These are phyloP conservation scores for Pseudomugil tenellus DNA, from an alignment of 2,797 vertebrate genomes.

Conservation along the genomic window DNA sequence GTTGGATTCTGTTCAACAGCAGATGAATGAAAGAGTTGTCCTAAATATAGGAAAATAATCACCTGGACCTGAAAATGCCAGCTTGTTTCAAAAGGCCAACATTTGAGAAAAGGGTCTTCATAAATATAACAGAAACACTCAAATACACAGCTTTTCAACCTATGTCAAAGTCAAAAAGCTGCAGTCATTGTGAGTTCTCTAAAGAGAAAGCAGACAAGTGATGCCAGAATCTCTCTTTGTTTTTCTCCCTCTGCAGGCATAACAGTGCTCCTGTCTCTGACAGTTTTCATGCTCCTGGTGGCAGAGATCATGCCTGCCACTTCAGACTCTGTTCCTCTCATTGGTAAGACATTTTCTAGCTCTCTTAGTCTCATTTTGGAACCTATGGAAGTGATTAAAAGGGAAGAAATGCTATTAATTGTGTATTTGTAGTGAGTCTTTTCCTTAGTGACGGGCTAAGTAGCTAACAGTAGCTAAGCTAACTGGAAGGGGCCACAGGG, in stretches of 20 bases:
- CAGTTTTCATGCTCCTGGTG: constrained; percentile 94
- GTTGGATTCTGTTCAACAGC: constrained; percentile 34
- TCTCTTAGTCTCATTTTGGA: no score
- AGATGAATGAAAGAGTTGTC: constrained; percentile 28
- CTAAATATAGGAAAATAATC: constrained; percentile 42
- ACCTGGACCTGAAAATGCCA: constrained; percentile 55
- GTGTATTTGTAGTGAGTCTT: no score
- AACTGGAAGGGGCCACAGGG: no score
- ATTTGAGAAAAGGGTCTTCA: constrained; percentile 21
- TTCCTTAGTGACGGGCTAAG: no score
- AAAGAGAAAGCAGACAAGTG: constrained; percentile 10
- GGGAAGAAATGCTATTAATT: no score
- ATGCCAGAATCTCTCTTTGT: constrained; percentile 27
- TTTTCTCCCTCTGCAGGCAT: constrained; percentile 84
- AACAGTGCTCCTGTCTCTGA: constrained; percentile 91
- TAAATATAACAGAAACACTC: constrained; percentile 35
- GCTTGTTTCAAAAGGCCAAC: constrained; percentile 44
- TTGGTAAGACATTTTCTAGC: no score
- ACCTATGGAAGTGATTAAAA: no score
- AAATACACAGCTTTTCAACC: constrained; percentile 32
- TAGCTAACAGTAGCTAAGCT: no score
- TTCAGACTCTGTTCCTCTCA: constrained; percentile 92
- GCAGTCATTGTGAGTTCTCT: constrained; percentile 35
- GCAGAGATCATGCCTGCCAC: constrained; percentile 96
- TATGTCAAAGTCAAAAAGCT: constrained; percentile 5